A percentile compares a stretch with the other conserved stretches of the same genome.
phyloP scores from a whole-genome alignment of 2,797 vertebrate species.

The Chaunax sp. region DNA sequence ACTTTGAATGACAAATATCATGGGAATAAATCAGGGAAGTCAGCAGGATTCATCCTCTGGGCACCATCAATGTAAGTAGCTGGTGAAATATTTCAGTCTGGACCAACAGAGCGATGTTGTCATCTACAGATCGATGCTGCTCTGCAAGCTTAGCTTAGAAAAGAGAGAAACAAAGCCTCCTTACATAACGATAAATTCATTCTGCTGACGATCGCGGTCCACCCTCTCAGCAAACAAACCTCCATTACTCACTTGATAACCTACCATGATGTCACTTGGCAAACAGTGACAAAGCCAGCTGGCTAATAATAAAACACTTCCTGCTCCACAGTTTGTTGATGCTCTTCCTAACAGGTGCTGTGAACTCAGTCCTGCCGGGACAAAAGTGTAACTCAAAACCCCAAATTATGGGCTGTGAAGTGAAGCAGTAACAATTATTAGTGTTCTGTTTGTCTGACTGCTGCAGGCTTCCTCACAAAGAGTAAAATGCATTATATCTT shows the following conservation, averaged over 20 bases:
- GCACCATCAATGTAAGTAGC: not conserved
- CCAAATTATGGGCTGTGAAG: slow-evolving; percentile 48
- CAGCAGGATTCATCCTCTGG: too few species aligned
- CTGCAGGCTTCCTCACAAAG: slow-evolving; percentile 4
- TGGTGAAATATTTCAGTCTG: slow-evolving; percentile 1
- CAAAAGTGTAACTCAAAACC: slow-evolving; percentile 63
- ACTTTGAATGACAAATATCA: not conserved
- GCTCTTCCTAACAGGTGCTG: slow-evolving; percentile 44
- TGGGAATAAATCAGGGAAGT: too few species aligned
- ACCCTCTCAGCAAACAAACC: slow-evolving; percentile 59
- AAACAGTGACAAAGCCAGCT: slow-evolving; percentile 52
- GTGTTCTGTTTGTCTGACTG: slow-evolving; percentile 13
- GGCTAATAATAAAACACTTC: slow-evolving; percentile 52
- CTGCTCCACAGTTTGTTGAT: slow-evolving; percentile 36
- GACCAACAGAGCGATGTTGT: not conserved
- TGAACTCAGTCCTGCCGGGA: slow-evolving; percentile 29
- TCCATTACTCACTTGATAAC: slow-evolving; percentile 54
- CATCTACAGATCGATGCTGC: not conserved
- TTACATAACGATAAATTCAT: slow-evolving; percentile 7
- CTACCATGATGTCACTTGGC: slow-evolving; percentile 58
- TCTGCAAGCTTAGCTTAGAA: not conserved
- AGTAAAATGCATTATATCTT: slow-evolving; percentile 34
- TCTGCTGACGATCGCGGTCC: slow-evolving; percentile 24
- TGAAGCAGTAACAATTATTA: slow-evolving; percentile 45
- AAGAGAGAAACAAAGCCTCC: not conserved